These are phyloP conservation scores for Alcis repandata DNA, from an alignment of 2,888 invertebrate species.

Conservation along the genomic window DNA sequence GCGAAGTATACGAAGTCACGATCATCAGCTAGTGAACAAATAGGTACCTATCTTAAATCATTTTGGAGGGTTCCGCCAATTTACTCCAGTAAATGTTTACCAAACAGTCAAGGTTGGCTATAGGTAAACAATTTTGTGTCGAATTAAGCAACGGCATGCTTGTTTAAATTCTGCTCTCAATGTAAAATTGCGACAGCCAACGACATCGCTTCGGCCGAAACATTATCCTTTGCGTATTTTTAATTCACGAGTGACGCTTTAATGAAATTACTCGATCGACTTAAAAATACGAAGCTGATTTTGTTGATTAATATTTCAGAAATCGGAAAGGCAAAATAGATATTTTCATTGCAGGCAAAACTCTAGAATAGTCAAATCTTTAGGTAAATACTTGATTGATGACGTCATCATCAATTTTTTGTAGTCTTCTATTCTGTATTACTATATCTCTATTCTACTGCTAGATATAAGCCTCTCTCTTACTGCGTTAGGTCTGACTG, in stretches of 20 bases:
- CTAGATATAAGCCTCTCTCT: too few species aligned
- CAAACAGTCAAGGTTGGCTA: constrained; percentile 21
- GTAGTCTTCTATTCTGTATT: too few species aligned
- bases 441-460: too few species aligned
- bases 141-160: constrained; percentile 21
- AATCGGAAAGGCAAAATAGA: too few species aligned
- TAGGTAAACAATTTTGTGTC: constrained; percentile 29
- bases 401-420: too few species aligned
- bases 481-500: too few species aligned
- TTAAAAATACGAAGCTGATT: background rate
- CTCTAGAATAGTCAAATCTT: too few species aligned
- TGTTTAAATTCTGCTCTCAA: constrained; percentile 22
- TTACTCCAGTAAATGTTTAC: constrained; percentile 2
- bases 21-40: too few species aligned
- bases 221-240: constrained; percentile 5
- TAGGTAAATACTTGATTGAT: too few species aligned
- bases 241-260: background rate
- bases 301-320: too few species aligned
- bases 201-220: constrained; percentile 13
- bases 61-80: background rate
- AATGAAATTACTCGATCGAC: background rate
- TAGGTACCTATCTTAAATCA: background rate
- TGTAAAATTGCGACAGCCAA: constrained; percentile 19
- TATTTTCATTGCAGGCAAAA: too few species aligned
- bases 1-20: too few species aligned